A percentile compares a stretch with the other conserved stretches of the same genome.
Evolutionary conservation across 2,113 vertebrate genomes (phyloP).

Genomic region (human (Homo sapiens)): GRCh38 chr6:102162501-102163000

Average conservation of each 20-base stretch:
- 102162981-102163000: not conserved
- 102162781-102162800: not conserved
- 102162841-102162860: not conserved
- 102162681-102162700: not conserved
- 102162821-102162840: not conserved
- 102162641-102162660: not conserved
- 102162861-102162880: not conserved
- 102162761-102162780: not conserved
- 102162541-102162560: not conserved
- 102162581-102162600: too few species aligned
- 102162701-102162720: not conserved
- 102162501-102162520: not conserved
- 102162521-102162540: not conserved
- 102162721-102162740: not conserved
- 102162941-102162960: not conserved
- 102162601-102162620: too few species aligned
- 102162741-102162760: not conserved
- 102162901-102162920: not conserved
- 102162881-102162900: not conserved
- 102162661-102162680: not conserved
- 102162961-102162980: not conserved
- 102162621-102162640: not conserved
- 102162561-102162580: too few species aligned
- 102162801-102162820: not conserved
- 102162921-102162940: not conserved